Percentiles rank a stretch among this genome's conserved stretches.
These are phyloP conservation scores for Camponotus floridanus DNA, from an alignment of 1,140 invertebrate species.

Conservation along the genomic window DNA sequence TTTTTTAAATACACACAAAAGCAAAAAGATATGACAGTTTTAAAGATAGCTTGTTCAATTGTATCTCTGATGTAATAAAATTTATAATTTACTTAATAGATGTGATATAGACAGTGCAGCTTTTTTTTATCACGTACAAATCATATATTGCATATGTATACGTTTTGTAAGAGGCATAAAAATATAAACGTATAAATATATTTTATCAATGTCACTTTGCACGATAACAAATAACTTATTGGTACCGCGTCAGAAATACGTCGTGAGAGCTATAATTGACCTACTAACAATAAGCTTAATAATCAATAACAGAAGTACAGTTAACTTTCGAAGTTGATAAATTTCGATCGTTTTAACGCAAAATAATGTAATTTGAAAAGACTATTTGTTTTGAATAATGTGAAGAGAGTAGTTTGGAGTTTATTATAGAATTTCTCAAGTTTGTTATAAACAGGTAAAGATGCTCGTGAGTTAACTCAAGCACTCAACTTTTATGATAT, in stretches of 20 bases:
- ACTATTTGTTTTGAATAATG: conserved; percentile 52
- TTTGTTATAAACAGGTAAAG: conserved; percentile 26
- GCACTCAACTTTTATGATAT: conserved; percentile 42
- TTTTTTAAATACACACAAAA: conserved; percentile 4
- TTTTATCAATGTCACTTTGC: conserved; percentile 22
- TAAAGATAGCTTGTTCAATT: not conserved
- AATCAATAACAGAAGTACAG: conserved; percentile 36
- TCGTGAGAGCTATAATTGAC: conserved; percentile 46
- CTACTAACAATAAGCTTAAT: conserved; percentile 23
- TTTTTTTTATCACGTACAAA: not conserved
- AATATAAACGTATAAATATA: conserved; percentile 4
- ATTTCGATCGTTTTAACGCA: conserved; percentile 43
- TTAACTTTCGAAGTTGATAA: conserved; percentile 42
- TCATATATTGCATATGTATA: not conserved
- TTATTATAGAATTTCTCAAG: conserved; percentile 50
- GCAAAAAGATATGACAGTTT: conserved; percentile 22
- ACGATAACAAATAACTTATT: conserved; percentile 44
- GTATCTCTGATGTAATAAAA: not conserved
- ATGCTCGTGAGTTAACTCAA: conserved; percentile 33
- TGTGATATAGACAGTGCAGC: too few species aligned
- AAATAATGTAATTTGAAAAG: conserved; percentile 49
- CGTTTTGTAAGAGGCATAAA: not conserved
- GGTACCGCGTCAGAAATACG: conserved; percentile 26
- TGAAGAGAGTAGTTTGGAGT: conserved; percentile 10
- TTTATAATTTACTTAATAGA: conserved; percentile 19